Base-by-base conservation (phyloP, 2,113 vertebrate species). In the Falcunculus frontatus region DNA sequence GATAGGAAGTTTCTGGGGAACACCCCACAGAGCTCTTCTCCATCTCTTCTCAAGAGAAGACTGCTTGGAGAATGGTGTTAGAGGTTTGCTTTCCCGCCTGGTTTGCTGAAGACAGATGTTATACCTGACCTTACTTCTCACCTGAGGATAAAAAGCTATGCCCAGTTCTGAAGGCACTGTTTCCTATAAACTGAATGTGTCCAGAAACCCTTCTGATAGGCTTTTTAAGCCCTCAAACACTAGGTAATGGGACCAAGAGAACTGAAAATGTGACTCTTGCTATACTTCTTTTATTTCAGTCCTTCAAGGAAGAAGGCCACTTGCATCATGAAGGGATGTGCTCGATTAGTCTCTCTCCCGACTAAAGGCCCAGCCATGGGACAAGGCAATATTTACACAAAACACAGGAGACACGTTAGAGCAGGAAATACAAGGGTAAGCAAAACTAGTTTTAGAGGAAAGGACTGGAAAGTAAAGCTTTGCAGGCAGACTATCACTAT, bases 1-100 rank as follows among this genome's bases (percentile, higher is more conserved):
- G 68, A n/a, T 86, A 44, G 47, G 47, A 94, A 90, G 41, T 68
- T 94, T 88, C 84, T 93, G 63, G 84, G 75, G 90, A 94, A 78
- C 75, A 77, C 29, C 17, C 26, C 47, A 47, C 7, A 16, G 35
- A 91, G 21, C 19, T 80, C 42, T 77, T 76, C 50, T 59, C 21
- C 35, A 75, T 81, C 35, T 81, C 59, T 87, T 57, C 41, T 75
- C 35, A 81, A 69, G 37, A 62, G 76, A 84, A 77, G 50, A 63
- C 29, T 74, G 39, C 46, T 60, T 88, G 39, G 47, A 90, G 95
- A 88, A 88, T 23, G 4, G 44, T 91, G 53, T 19, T 47, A 39
- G 39, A 80, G 18, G 44, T 84, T 64, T 76, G 15, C 30, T 76
- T 93, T 91, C 30, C 26, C 13, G 88, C 47, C 59, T 90, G 49